Base-by-base conservation (phyloP, 2,888 invertebrate species). In the Calliphora vomitoria region DNA sequence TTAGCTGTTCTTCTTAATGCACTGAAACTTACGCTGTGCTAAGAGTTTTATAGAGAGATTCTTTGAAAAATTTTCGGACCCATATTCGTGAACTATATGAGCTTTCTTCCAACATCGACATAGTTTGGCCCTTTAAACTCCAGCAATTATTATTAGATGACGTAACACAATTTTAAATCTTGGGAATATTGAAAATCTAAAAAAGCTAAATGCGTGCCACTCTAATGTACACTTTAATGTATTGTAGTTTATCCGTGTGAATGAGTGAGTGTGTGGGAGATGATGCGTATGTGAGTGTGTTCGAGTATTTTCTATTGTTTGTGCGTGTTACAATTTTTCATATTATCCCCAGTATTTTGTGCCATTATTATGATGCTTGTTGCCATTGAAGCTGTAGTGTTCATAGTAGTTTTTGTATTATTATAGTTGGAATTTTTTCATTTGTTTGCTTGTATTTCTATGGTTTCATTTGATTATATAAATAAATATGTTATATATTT, bases 301-400 rank as follows among this genome's bases (percentile, higher is more conserved):
- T 8, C 41, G 11, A n/a, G 18, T 58, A 47, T 13, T 58, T 35
- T 53, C 10, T 41, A 76, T 82, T 62, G 68, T 69, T 18, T 13
- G 78, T 72, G 25, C 78, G 71, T 84, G 72, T 38, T 66, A 66
- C n/a, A 64, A 72, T 78, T 55, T 78, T 47, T 78, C 71, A 71
- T 83, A 62, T 78, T 83, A 71, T 62, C 3, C 71, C 41, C 55
- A 60, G 18, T 10, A 82, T 64, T 64, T 13, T 15, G 20, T 41
- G 15, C n/a, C 11, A 55, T 60, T 80, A 41, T 60, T 80, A 53
- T 55, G 53, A 50, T n/a, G 15, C 11, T 60, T 41, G 25, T 35
- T 62, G 50, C 38, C 5, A 44, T 66, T 74, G 31, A 50, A 20
- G 18, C 15, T 72, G 8, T 55, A 8, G n/a, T 47, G 4, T n/a